Base-by-base conservation (phyloP, 2,113 vertebrate species). In the Aleadryas rufinucha region DNA sequence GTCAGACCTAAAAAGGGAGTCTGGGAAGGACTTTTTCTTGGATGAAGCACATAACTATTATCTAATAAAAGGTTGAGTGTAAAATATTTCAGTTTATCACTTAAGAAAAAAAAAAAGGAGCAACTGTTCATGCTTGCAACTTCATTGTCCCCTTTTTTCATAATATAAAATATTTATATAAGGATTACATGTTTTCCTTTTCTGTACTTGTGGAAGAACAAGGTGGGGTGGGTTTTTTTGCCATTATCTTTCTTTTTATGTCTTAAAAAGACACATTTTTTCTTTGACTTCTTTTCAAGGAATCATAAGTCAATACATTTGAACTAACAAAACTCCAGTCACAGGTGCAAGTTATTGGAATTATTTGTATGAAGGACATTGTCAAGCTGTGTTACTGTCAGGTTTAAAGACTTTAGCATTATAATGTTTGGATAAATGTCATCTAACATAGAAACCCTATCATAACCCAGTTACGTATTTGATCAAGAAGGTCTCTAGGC, bases 181-280 rank as follows among this genome's bases (percentile, higher is more conserved):
- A 47, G 16, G 7, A 54, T 74, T 74, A 33, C 3, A 50, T 24
- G 6, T 24, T 86, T 90, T 79, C 45, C 5, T 94, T 82, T 35
- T 45, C 35, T 17, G 53, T 68, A 41, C 30, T 20, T 47, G 35
- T 13, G 54, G 35, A 85, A 57, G 18, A 64, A n/a, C 4, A 53
- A 31, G 7, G 15, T 45, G 31, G 4, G 8, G 4, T 7, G 42
- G 0, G 0, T 0, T 13, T 42, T 72, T 44, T 69, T 45, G 7
- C 54, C 12, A 64, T 44, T 60, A 39, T 18, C 10, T 44, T 75
- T 27, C 5, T 65, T 86, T 94, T 76, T 23, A 23, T 33, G 4
- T 72, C 24, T 80, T 72, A 30, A 30, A 30, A 83, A 63, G 3
- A 52, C 5, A 31, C 2, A 24, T 1, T 45, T 64, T 71, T 57